These are phyloP conservation scores for Syncerus caffer DNA, from an alignment of 2,797 vertebrate species.

Conservation along the genomic window DNA sequence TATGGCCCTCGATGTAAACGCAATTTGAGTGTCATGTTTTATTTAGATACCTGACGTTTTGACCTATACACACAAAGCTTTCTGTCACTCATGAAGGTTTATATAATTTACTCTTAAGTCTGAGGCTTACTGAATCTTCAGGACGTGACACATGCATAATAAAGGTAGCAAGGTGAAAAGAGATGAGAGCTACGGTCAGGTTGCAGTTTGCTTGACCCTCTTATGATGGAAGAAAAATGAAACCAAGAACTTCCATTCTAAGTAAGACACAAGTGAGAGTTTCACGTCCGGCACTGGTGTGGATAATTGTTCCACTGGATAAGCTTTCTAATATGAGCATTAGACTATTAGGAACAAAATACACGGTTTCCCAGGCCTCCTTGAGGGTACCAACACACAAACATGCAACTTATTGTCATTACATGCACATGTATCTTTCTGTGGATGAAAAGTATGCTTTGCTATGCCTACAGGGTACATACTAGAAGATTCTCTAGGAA, in stretches of 20 bases:
- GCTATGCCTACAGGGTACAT: neutral
- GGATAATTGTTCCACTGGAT: rapidly evolving
- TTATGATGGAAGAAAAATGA: neutral
- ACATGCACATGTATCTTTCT: rapidly evolving
- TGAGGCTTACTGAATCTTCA: slow-evolving; percentile 21
- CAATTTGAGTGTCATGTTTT: slow-evolving; percentile 2
- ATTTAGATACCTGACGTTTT: slow-evolving; percentile 44
- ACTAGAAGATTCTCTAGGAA: neutral
- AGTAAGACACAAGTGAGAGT: neutral
- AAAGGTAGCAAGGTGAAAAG: neutral
- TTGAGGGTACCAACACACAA: no score
- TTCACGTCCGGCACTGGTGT: neutral
- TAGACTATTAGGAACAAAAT: neutral
- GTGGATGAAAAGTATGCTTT: rapidly evolving
- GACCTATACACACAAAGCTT: neutral
- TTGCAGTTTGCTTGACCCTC: neutral
- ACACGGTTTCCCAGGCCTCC: rapidly evolving
- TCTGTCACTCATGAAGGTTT: neutral
- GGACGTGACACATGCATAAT: neutral
- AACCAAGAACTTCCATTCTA: neutral
- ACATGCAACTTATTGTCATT: rapidly evolving
- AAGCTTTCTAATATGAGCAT: rapidly evolving
- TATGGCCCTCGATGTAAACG: neutral
- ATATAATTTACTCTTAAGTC: neutral
- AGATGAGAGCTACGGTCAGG: neutral